Evolutionary conservation across 2,888 invertebrate species (phyloP), one percentile per base, ranked within the genome.

Genomic region (Agelastica alni): DNA sequence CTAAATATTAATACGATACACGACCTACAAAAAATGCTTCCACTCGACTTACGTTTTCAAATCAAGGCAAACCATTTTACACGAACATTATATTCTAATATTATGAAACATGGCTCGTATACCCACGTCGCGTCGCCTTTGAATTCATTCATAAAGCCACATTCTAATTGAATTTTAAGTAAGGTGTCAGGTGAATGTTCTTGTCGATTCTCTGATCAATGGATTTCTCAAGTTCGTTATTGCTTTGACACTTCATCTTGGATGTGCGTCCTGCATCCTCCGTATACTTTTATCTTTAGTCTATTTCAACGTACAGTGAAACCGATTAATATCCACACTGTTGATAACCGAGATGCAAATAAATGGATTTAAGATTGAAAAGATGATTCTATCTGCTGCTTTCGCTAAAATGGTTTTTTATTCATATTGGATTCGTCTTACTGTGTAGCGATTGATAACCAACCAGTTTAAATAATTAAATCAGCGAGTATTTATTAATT

Each of bases 141-240:
- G 57, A 66, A 68, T 70, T 70, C 71, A 71, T 71, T 71, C 70
- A 71, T 71, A 66, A 71, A 71, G 70, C 70, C 68, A 68, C 51
- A 67, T 70, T 69, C 68, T 70, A 70, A 68, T 70, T 67, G 65
- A 64, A 67, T 57, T 49, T 53, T 41, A 57, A 53, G 53, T 49
- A 49, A 53, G 51, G 56, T 39, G 52, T 49, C 62, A 64, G 68
- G 65, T 62, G 61, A 56, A 65, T 66, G 68, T 68, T 69, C 70
- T 69, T 68, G 71, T 70, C 67, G 66, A 65, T 65, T 66, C 66
- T 69, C 66, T 69, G 69, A 70, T 71, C 70, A 71, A 71, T 70
- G 71, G 61, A 63, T 69, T 68, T 69, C 65, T 49, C 49, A 41
- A 37, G 32, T 49, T 42, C 41, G 49, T 49, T 49, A 49, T 49